These are phyloP conservation scores for Pentalonia nigronervosa DNA, from an alignment of 1,140 invertebrate species.

Conservation along the genomic window DNA sequence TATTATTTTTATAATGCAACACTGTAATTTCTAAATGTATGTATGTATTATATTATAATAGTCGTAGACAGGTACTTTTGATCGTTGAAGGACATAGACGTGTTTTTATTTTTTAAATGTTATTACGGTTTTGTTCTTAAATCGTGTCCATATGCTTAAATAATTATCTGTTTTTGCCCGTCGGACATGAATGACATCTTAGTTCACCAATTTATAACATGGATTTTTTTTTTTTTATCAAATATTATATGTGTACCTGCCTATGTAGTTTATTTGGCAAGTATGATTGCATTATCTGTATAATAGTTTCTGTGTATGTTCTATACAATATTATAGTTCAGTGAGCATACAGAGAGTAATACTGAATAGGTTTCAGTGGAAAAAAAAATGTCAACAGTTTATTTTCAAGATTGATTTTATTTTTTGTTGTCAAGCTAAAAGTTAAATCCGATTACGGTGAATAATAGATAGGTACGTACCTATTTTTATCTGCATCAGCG, in stretches of 20 bases:
- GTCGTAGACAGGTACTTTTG: background rate
- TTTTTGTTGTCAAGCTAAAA: background rate
- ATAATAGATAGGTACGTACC: background rate
- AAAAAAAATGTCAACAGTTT: background rate
- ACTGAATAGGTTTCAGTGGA: background rate
- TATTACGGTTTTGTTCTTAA: background rate
- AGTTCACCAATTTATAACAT: background rate
- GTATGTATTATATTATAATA: background rate
- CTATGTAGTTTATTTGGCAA: background rate
- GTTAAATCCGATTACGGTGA: background rate
- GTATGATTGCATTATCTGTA: background rate
- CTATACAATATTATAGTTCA: background rate
- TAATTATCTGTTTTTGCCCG: conserved; percentile 2
- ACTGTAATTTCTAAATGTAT: background rate
- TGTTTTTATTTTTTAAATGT: background rate
- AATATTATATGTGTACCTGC: background rate
- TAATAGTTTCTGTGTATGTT: background rate
- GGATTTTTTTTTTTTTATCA: background rate
- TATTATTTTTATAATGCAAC: conserved; percentile 19
- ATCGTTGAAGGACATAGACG: background rate
- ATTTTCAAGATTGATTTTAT: background rate
- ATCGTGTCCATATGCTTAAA: background rate
- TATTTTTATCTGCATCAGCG: background rate
- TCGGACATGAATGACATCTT: background rate
- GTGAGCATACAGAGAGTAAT: background rate